Evolutionary conservation across 2,797 vertebrate genomes (phyloP), one percentile per base, ranked within the genome.

Genomic region (Limnodromus scolopaceus): DNA sequence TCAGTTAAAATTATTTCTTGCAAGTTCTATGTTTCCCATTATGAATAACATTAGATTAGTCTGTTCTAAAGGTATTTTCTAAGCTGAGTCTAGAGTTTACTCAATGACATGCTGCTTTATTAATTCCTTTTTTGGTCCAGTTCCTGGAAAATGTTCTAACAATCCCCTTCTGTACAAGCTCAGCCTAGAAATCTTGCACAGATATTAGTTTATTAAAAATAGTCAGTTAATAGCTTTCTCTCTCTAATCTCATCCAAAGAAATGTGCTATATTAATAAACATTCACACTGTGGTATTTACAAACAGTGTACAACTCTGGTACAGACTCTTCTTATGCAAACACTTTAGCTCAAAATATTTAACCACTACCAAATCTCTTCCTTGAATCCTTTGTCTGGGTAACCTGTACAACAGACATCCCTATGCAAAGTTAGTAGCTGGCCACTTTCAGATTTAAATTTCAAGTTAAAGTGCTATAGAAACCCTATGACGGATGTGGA

Each of bases 31-130:
- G n/a, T 53, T 86, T 93, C 86, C 38, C 88, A 13, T 68, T 71
- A 72, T 16, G 45, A 90, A 76, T 58, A 77, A 80, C 78, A 81
- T 81, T 38, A 90, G 46, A 78, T 87, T 79, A 87, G 24, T 76
- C 88, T 57, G 43, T 79, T 88, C 55, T 86, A 92, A 92, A 34
- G 23, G 45, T 69, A 65, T 88, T 84, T 93, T 90, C 79, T 68
- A 46, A 87, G 53, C n/a, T 64, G 60, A 83, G 43, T 55, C 60
- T 78, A n/a, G 61, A 69, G 18, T 75, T 77, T 68, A 72, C 61
- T 77, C 87, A 81, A 84, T 65, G 49, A 53, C 13, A 4, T 66
- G 28, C 48, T 93, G 60, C 77, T 86, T 94, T 97, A 93, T 93
- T 92, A 84, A 89, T 72, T 93, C 49, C 11, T 36, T 83, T 70